Conservation (phyloP, 2,113 vertebrate species). For the Colaptes auratus region DNA sequence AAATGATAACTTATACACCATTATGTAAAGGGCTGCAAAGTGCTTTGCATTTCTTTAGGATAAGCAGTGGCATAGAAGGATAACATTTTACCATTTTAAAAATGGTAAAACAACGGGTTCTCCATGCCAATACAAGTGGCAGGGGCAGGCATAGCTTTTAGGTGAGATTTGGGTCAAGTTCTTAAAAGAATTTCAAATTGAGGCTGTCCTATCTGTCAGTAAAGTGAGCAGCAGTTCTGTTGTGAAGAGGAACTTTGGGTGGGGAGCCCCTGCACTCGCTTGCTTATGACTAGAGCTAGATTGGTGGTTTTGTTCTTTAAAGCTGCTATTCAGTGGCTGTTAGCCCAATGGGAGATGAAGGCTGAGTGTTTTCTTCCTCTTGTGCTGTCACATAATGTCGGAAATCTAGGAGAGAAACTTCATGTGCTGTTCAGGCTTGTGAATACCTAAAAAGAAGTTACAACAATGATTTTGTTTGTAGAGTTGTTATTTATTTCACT, state of each 20-base stretch:
- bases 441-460: not conserved
- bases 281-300: not conserved
- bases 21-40: not conserved
- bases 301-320: not conserved
- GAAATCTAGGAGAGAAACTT: not conserved
- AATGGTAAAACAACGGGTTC: not conserved
- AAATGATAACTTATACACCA: not conserved
- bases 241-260: not conserved
- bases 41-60: not conserved
- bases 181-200: not conserved
- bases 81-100: not conserved
- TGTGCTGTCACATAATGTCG: not conserved
- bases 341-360: not conserved
- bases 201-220: slow-evolving; percentile 14
- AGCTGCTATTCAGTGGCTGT: not conserved
- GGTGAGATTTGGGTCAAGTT: slow-evolving; percentile 13
- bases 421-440: not conserved
- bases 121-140: not conserved
- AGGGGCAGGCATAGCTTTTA: not conserved
- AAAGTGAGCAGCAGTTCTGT: not conserved
- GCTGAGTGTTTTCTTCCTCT: not conserved
- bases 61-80: not conserved
- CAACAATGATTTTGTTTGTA: not conserved
- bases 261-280: not conserved
- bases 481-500: not conserved